Conservation (phyloP, 1,140 invertebrate genomes). For the Drosophila bifasciata region DNA sequence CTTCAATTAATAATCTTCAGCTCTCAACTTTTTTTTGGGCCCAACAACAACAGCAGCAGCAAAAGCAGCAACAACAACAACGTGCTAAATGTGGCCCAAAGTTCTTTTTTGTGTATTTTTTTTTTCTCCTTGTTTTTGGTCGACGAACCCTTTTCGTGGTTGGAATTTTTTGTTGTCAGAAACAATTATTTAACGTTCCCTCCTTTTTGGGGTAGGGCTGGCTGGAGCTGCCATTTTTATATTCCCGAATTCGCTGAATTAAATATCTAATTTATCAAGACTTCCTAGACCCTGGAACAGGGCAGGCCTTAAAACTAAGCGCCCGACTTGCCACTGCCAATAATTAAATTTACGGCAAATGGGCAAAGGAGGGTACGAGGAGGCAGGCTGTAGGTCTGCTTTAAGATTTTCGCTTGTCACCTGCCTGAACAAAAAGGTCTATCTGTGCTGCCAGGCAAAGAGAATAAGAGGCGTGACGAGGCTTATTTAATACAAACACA, state of each 20-base stretch:
- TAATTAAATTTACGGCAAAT: constrained; percentile 45
- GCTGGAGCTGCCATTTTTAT: constrained; percentile 32
- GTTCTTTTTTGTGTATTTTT: constrained; percentile 21
- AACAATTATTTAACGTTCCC: constrained; percentile 70
- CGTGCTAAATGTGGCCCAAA: constrained; percentile 61
- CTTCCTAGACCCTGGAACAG: constrained; percentile 14
- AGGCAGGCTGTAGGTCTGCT: constrained; percentile 34
- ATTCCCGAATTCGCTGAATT: constrained; percentile 36
- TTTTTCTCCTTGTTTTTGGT: constrained; percentile 6
- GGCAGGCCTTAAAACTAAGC: constrained; percentile 40
- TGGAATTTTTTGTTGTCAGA: constrained; percentile 52
- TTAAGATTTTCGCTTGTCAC: constrained; percentile 68
- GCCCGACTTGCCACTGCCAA: constrained; percentile 37
- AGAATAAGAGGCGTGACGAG: constrained; percentile 33
- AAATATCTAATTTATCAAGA: constrained; percentile 74
- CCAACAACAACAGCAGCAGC: constrained; percentile 23
- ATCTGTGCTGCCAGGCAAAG: neutral
- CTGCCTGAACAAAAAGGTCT: constrained; percentile 40
- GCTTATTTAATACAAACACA: constrained; percentile 69
- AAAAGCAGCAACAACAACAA: constrained; percentile 28
- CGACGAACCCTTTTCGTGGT: constrained; percentile 71
- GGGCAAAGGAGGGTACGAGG: neutral
- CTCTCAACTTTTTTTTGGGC: constrained; percentile 53
- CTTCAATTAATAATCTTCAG: constrained; percentile 81
- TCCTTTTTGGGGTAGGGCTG: constrained; percentile 4